These are phyloP conservation scores for Menidia beryllina DNA, from an alignment of 2,113 vertebrate species.

Conservation along the genomic window DNA sequence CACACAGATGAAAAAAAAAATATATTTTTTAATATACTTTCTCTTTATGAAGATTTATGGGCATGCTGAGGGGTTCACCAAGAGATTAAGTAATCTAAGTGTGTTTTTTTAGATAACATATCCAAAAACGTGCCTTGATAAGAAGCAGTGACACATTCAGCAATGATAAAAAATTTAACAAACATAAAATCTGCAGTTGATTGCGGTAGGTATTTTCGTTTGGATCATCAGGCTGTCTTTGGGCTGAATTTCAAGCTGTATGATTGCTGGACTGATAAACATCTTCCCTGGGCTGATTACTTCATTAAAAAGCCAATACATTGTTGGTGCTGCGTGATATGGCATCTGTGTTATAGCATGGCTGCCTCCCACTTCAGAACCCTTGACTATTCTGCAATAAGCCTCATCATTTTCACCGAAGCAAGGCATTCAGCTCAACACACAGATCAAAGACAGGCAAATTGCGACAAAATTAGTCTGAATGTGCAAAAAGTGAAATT, in stretches of 20 bases:
- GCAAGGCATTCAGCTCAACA: conserved; percentile 33
- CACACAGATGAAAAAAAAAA: no score
- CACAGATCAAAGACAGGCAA: conserved; percentile 41
- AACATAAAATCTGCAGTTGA: conserved; percentile 20
- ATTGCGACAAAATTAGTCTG: conserved; percentile 32
- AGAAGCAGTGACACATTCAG: background rate
- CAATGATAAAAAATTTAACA: conserved; percentile 15
- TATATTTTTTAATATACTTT: no score
- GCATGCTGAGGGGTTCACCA: no score
- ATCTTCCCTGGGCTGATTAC: conserved; percentile 57
- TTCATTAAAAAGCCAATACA: conserved; percentile 53
- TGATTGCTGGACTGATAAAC: conserved; percentile 65
- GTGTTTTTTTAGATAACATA: background rate
- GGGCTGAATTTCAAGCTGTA: conserved; percentile 23
- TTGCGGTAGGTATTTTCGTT: conserved; percentile 36
- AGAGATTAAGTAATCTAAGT: background rate
- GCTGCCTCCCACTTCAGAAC: conserved; percentile 37
- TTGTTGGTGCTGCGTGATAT: conserved; percentile 33
- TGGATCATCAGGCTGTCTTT: conserved; percentile 33
- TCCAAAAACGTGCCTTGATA: background rate
- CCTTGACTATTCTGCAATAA: conserved; percentile 26
- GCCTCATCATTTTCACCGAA: conserved; percentile 20
- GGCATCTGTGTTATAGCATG: conserved; percentile 26
- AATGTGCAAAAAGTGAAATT: conserved; percentile 33
- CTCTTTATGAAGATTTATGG: no score